A percentile compares a stretch with the other conserved stretches of the same genome.
These are phyloP conservation scores for Nowickia ferox DNA, from an alignment of 2,888 invertebrate genomes.

Conservation along the genomic window DNA sequence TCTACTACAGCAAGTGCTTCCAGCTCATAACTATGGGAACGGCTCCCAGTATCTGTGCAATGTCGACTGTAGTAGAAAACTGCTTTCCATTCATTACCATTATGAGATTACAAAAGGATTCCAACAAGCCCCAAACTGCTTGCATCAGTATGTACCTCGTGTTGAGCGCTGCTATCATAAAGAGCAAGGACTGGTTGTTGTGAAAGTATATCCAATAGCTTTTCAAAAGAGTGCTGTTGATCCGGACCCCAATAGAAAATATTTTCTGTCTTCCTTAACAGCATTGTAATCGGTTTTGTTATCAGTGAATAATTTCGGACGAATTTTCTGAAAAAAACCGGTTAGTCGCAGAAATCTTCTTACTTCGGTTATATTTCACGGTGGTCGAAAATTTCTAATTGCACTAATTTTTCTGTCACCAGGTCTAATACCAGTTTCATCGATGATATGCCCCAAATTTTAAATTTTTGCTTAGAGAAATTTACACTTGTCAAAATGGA, in stretches of 20 bases:
- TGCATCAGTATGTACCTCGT: too few species aligned
- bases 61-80: conserved; percentile 68
- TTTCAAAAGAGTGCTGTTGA: neutral
- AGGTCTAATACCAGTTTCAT: too few species aligned
- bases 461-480: too few species aligned
- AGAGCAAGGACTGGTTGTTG: too few species aligned
- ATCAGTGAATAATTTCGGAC: conserved; percentile 29
- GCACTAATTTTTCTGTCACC: too few species aligned
- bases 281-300: conserved; percentile 47
- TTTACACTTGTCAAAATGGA: too few species aligned
- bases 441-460: too few species aligned
- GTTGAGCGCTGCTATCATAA: too few species aligned
- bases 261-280: neutral
- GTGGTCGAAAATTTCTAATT: conserved; percentile 5
- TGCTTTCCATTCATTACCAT: conserved; percentile 33
- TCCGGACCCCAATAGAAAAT: neutral
- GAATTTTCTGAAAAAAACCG: conserved; percentile 22
- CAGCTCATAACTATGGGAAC: conserved; percentile 67
- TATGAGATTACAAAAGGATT: conserved; percentile 24
- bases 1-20: conserved; percentile 69
- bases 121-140: too few species aligned
- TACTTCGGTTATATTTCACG: conserved; percentile 19
- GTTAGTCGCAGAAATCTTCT: neutral
- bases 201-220: neutral
- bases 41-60: conserved; percentile 53